A percentile compares a stretch with the other conserved stretches of the same genome.
Conservation (phyloP, 2,797 vertebrate species). For the Sphaeramia orbicularis region DNA sequence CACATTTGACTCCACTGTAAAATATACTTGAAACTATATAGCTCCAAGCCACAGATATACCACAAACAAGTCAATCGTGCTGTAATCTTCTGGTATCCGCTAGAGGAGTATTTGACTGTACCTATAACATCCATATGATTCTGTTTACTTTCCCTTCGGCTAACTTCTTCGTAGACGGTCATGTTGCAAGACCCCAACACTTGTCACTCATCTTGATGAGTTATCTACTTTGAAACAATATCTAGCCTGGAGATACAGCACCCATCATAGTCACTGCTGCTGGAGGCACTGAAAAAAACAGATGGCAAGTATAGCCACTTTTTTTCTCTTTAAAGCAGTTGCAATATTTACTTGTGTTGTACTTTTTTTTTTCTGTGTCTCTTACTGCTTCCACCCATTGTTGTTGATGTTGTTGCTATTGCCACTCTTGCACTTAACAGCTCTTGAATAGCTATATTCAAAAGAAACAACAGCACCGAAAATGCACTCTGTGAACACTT, state of each 20-base stretch:
- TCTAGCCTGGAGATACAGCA: slow-evolving; percentile 69
- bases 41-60: slow-evolving; percentile 11
- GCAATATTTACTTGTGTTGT: slow-evolving; percentile 50
- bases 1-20: slow-evolving; percentile 8
- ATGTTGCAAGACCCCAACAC: slow-evolving; percentile 61
- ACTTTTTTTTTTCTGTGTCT: slow-evolving; percentile 24
- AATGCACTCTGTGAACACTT: not conserved
- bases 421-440: slow-evolving; percentile 16
- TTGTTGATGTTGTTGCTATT: slow-evolving; percentile 36
- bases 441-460: slow-evolving; percentile 19
- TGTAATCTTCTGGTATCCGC: slow-evolving; percentile 5
- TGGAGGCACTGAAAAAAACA: slow-evolving; percentile 65
- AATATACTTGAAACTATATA: slow-evolving; percentile 1
- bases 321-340: slow-evolving; percentile 20
- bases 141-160: slow-evolving; percentile 42
- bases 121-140: slow-evolving; percentile 29
- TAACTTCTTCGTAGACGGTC: slow-evolving; percentile 49
- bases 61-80: not conserved
- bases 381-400: slow-evolving; percentile 9
- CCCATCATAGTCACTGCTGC: slow-evolving; percentile 63
- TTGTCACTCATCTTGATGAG: slow-evolving; percentile 80
- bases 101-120: slow-evolving; percentile 17
- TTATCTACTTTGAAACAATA: slow-evolving; percentile 69
- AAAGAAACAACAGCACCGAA: slow-evolving; percentile 5
- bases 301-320: slow-evolving; percentile 65